Evolutionary conservation across 2,888 invertebrate species (phyloP), one percentile per base, ranked within the genome.

Genomic region (Pyrocoelia pectoralis): DNA sequence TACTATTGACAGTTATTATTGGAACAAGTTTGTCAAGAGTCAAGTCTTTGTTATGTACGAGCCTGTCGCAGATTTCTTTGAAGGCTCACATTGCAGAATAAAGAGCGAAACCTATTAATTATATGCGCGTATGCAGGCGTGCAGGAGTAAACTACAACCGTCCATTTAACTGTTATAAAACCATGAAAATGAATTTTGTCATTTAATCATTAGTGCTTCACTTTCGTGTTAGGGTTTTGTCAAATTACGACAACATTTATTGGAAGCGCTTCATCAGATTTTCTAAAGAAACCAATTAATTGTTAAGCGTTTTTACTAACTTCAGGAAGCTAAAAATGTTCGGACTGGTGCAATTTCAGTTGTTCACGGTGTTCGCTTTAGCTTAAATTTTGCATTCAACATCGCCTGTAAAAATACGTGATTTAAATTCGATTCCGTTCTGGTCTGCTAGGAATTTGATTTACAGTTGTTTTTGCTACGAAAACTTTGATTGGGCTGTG

Each of bases 71-170:
- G 49, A 38, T 61, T 61, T 61, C 61, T 59, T 65, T 65, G 65
- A 56, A 56, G 52, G 65, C 46, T 60, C 53, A 28, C 56, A 59
- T 56, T 65, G 60, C 57, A 54, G 61, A 52, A 65, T 65, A 65
- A 65, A 61, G 57, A 65, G 65, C 65, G 65, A 61, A 57, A 61
- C 65, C 65, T 65, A 65, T 65, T 65, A 65, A 65, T 65, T 65
- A 65, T 65, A 49, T 61, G 65, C 65, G 52, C 54, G 56, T 61
- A 65, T 61, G 52, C 57, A 48, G n/a, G 52, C 60, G 56, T 65
- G 60, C 59, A 64, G 58, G 60, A 65, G 65, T 60, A 65, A 62
- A 65, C 56, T 60, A 55, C 60, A 60, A 56, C 51, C 56, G 51
- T 50, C 33, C 60, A 60, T 6, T 64, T 65, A n/a, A 60, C 15